phyloP scores from a whole-genome alignment of 2,113 vertebrate genomes.

The Actenoides lindsayi region DNA sequence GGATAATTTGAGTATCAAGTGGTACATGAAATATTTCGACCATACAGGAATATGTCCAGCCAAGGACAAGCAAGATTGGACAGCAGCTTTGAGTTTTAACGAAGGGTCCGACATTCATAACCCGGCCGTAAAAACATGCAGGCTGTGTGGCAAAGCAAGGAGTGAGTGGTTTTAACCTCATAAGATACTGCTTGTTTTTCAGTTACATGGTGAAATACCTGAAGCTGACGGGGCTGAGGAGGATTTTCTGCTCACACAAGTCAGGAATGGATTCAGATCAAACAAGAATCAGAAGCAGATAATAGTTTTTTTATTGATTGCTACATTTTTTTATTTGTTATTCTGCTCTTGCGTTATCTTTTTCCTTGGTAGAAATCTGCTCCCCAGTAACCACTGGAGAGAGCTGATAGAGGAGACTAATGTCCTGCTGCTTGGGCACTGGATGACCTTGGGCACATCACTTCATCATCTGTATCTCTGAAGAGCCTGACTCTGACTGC shows the following conservation, averaged over 20 bases:
- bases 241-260: neutral
- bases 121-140: neutral
- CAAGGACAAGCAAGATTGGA: neutral
- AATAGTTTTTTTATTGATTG: neutral
- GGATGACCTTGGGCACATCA: neutral
- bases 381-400: neutral
- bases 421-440: neutral
- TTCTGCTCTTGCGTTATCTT: neutral
- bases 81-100: neutral
- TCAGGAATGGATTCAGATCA: neutral
- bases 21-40: neutral
- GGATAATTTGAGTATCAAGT: neutral
- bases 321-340: neutral
- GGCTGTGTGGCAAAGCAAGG: neutral
- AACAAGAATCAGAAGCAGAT: neutral
- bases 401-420: neutral
- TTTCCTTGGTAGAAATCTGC: neutral
- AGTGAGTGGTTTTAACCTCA: neutral
- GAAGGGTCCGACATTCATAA: neutral
- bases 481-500: neutral
- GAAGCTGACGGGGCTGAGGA: neutral
- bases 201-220: neutral
- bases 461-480: neutral
- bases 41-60: neutral
- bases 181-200: neutral